A percentile compares a stretch with the other conserved stretches of the same genome.
phyloP scores from a whole-genome alignment of 1,140 invertebrate species.

The Drosophila pectinifera region DNA sequence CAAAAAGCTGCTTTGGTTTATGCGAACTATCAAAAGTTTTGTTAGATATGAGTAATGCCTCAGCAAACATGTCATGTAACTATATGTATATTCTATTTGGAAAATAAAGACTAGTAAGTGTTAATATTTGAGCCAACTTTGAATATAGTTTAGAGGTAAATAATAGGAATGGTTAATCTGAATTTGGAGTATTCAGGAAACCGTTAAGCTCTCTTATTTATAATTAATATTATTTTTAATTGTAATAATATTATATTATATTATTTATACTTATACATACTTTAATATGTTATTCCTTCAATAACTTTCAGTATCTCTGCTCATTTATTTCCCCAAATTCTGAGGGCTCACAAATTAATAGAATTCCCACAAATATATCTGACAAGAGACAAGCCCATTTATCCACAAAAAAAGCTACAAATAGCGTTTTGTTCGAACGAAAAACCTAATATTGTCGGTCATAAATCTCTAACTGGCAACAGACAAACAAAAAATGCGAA shows the following conservation, averaged over 20 bases:
- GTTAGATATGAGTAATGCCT: neutral
- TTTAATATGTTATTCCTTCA: no score
- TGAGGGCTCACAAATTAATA: conserved; percentile 7
- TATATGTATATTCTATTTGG: neutral
- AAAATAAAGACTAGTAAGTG: neutral
- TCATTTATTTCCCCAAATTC: neutral
- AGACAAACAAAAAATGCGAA: conserved; percentile 17
- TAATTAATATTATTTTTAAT: no score
- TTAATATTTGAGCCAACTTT: neutral
- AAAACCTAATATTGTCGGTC: conserved; percentile 49
- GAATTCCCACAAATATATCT: conserved; percentile 20
- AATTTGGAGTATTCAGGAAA: neutral
- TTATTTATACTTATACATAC: no score
- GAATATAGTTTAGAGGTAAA: neutral
- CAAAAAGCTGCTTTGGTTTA: neutral
- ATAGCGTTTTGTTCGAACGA: conserved; percentile 20
- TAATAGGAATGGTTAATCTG: no score
- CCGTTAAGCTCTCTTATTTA: neutral
- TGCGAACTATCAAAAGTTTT: neutral
- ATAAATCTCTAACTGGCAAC: conserved; percentile 57
- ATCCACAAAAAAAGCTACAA: conserved; percentile 5
- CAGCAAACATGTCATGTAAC: neutral
- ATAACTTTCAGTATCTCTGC: no score
- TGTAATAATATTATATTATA: no score
- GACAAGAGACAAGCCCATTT: conserved; percentile 27